Conservation (phyloP, 2,797 vertebrate species). For the Rhinoraja longicauda region DNA sequence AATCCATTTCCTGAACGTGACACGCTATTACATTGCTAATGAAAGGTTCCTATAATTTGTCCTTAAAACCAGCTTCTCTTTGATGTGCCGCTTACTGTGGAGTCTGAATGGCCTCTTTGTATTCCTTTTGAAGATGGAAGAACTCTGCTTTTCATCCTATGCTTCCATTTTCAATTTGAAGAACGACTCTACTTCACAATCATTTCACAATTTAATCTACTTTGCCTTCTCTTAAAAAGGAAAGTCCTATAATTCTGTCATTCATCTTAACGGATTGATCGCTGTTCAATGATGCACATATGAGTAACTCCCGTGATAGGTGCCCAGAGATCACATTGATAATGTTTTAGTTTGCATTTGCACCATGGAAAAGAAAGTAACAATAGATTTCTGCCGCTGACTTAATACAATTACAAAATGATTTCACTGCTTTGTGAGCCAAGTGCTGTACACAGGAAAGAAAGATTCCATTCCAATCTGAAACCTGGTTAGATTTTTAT, state of each 20-base stretch:
- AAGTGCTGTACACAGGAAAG: no score
- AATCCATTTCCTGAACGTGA: slow-evolving; percentile 19
- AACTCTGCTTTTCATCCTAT: background rate
- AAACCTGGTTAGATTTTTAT: background rate
- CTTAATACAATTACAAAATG: background rate
- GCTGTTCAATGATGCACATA: background rate
- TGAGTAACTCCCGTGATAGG: background rate
- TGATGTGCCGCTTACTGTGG: background rate
- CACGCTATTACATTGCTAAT: background rate
- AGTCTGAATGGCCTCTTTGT: background rate
- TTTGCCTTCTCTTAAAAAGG: background rate
- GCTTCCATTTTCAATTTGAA: background rate
- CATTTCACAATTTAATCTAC: background rate
- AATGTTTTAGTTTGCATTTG: background rate
- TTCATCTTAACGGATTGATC: background rate
- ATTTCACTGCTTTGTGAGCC: no score
- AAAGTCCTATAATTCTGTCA: background rate
- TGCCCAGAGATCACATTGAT: background rate
- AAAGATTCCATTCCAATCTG: background rate
- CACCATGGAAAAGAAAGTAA: background rate
- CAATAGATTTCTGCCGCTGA: background rate
- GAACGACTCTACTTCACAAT: background rate
- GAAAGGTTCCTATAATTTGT: background rate
- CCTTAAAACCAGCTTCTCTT: background rate
- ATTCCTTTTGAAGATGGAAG: background rate